phyloP scores from a whole-genome alignment of 2,888 invertebrate species.

The Zonitis immaculata region DNA sequence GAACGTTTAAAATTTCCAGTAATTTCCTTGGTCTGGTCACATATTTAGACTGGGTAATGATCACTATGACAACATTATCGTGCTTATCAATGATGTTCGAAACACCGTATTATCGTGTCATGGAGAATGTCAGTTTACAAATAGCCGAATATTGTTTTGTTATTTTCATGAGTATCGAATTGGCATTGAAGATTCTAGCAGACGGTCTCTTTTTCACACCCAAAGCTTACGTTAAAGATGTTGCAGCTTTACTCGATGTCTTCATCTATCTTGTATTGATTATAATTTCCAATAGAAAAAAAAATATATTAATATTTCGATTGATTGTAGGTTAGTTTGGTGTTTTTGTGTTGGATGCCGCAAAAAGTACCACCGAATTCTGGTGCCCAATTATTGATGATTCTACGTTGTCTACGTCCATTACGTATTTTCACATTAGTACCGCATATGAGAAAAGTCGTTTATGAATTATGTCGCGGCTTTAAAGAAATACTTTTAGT shows the following conservation, averaged over 20 bases:
- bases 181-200: conserved; percentile 91
- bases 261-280: conserved; percentile 88
- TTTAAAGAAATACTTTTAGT: conserved; percentile 98
- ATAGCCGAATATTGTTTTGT: conserved; percentile 98
- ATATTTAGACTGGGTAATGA: conserved; percentile 99
- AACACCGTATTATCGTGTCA: conserved; percentile 87
- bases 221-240: conserved; percentile 96
- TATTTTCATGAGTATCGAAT: conserved; percentile 95
- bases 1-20: conserved; percentile 55
- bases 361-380: conserved; percentile 87
- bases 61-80: conserved; percentile 92
- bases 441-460: conserved; percentile 99
- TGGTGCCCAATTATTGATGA: conserved; percentile 91
- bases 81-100: conserved; percentile 99
- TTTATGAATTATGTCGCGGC: conserved; percentile 95
- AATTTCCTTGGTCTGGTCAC: conserved; percentile 97
- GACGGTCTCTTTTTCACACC: conserved; percentile 99
- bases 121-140: conserved; percentile 90
- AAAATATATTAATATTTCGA: conserved; percentile 14
- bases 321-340: conserved; percentile 83
- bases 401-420: conserved; percentile 92
- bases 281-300: neutral
- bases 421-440: conserved; percentile 95
- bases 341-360: conserved; percentile 97
- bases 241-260: conserved; percentile 93